Evolutionary conservation across 2,888 invertebrate species (phyloP), one percentile per base, ranked within the genome.

Genomic region (Leptopilina syphax): DNA sequence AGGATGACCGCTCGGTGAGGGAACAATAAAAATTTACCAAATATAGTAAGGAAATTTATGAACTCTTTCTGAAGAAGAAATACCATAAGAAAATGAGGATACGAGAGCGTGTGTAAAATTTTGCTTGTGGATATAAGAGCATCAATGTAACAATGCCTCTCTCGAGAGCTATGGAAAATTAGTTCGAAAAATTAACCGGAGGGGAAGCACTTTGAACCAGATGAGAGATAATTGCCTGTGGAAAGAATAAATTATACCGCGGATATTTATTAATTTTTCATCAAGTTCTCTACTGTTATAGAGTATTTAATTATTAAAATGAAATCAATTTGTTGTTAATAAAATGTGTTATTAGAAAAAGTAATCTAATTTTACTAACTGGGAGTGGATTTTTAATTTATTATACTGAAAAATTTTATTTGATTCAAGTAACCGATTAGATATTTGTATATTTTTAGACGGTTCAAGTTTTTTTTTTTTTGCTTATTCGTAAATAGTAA

Each of bases 81-180:
- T 50, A 27, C 34, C 27, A 13, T 13, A n/a, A 73, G 57, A 57
- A 34, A 73, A 57, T 57, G 73, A 57, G 57, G 34, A 70, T 70
- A 70, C 27, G 54, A 27, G 70, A 70, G 70, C 70, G 70, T 70
- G 70, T 68, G 68, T 68, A 68, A 50, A 68, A 68, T 68, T 68
- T 24, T 34, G 34, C 12, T 6, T 68, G 47, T 68, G 67, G 44
- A 44, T 18, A 68, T 47, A 68, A 47, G 47, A 68, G 18, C 44
- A 44, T 47, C 24, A 10, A 47, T 34, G 34, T 44, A 44, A 50
- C 54, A 54, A 70, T 54, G 7, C 24, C 12, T 8, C 44, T 44
- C 34, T 34, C 44, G 67, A 47, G 12, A 18, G 34, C 34, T 34
- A 3, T 50, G 27, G 67, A 50, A 70, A 70, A 70, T 27, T 54